phyloP scores from a whole-genome alignment of 2,888 invertebrate species.

The Hypercompe scribonia region DNA sequence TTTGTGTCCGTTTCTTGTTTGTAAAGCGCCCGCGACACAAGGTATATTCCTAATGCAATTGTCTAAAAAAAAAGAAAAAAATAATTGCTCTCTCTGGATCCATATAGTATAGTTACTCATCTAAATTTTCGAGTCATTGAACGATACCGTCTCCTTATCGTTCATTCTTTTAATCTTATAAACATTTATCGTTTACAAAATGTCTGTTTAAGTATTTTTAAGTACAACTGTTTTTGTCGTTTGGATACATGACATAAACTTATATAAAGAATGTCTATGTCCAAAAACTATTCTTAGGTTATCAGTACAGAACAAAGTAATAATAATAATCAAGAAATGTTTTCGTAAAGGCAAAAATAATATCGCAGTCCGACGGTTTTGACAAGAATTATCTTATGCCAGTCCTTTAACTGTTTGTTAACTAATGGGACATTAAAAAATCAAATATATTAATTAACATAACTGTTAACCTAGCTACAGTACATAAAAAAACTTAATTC shows the following conservation, averaged over 20 bases:
- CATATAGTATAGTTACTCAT: too few relatives aligned
- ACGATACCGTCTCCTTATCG: slow-evolving; percentile 23
- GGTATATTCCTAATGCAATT: too few relatives aligned
- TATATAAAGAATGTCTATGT: not conserved
- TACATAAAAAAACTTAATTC: too few relatives aligned
- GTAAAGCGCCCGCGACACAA: too few relatives aligned
- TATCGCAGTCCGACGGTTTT: not conserved
- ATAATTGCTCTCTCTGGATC: not conserved
- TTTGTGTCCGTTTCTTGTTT: too few relatives aligned
- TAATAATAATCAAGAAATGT: not conserved
- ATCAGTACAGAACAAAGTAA: too few relatives aligned
- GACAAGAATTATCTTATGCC: not conserved
- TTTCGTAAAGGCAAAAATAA: not conserved
- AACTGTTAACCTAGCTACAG: too few relatives aligned
- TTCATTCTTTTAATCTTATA: slow-evolving; percentile 2
- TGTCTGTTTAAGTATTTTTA: not conserved
- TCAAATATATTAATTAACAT: too few relatives aligned
- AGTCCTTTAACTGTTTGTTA: too few relatives aligned
- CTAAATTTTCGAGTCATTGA: slow-evolving; percentile 20
- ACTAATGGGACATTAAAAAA: too few relatives aligned
- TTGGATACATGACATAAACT: not conserved
- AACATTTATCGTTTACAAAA: not conserved
- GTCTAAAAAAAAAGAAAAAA: too few relatives aligned
- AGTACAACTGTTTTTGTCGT: not conserved
- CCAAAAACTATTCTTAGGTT: too few relatives aligned